These are phyloP conservation scores for Drosophila teissieri DNA, from an alignment of 1,140 invertebrate species.

Conservation along the genomic window DNA sequence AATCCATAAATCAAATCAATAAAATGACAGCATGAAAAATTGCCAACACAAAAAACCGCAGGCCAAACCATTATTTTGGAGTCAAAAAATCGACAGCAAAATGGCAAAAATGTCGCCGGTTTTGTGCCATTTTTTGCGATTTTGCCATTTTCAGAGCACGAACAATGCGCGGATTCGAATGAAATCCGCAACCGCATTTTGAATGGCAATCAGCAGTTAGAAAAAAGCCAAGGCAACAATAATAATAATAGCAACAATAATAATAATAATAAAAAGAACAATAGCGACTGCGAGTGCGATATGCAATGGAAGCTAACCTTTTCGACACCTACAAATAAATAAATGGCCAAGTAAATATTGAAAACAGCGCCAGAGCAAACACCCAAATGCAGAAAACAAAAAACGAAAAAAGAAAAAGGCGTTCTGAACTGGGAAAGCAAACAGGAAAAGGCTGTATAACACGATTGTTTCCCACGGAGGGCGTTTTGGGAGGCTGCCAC, in stretches of 20 bases:
- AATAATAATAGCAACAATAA: slow-evolving; percentile 44
- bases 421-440: slow-evolving; percentile 11
- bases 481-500: slow-evolving; percentile 23
- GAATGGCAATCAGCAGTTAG: slow-evolving; percentile 69
- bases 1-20: slow-evolving; percentile 76
- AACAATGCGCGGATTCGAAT: slow-evolving; percentile 1
- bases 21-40: slow-evolving; percentile 78
- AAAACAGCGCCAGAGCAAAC: slow-evolving; percentile 50
- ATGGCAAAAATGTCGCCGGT: slow-evolving; percentile 22
- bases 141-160: slow-evolving; percentile 14
- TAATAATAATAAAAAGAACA: slow-evolving; percentile 28
- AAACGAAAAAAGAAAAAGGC: slow-evolving; percentile 2
- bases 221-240: slow-evolving; percentile 56
- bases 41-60: slow-evolving; percentile 71
- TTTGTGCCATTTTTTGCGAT: too few relatives aligned
- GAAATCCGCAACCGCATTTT: slow-evolving; percentile 56
- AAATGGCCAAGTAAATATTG: slow-evolving; percentile 71
- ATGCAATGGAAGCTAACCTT: slow-evolving; percentile 56
- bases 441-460: slow-evolving; percentile 31
- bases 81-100: slow-evolving; percentile 36
- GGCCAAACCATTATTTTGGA: slow-evolving; percentile 54
- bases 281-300: slow-evolving; percentile 14
- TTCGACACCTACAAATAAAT: slow-evolving; percentile 76
- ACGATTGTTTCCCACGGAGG: background rate
- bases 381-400: background rate